A percentile compares a stretch with the other conserved stretches of the same genome.
These are phyloP conservation scores for Pentamera pediparva DNA, from an alignment of 53 echinoderm and acorn worm species.

Conservation along the genomic window DNA sequence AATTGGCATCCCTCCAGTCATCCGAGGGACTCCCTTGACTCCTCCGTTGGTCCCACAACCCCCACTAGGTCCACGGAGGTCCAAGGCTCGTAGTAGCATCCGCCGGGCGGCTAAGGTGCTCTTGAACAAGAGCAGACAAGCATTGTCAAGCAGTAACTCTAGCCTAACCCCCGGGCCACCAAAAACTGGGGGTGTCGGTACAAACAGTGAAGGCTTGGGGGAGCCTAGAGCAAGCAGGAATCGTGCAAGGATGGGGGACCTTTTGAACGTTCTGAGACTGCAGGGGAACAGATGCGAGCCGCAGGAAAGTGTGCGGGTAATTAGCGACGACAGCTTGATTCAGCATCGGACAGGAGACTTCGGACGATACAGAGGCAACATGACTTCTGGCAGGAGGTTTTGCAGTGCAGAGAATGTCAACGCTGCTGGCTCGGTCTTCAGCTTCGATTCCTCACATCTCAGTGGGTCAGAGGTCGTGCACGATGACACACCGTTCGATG, in stretches of 20 bases:
- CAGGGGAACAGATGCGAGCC: conserved; percentile 1
- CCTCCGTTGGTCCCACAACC: conserved; percentile 72
- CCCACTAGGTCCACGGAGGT: conserved; percentile 62
- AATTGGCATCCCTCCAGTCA: neutral
- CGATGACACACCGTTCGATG: conserved; percentile 1
- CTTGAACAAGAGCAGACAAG: conserved; percentile 72
- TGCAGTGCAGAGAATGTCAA: conserved; percentile 22
- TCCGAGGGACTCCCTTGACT: neutral
- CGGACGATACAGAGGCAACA: neutral
- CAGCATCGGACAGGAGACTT: neutral
- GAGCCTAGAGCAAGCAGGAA: conserved; percentile 77
- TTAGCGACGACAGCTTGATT: neutral
- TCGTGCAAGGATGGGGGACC: conserved; percentile 69
- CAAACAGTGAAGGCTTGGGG: conserved; percentile 35
- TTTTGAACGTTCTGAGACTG: conserved; percentile 43
- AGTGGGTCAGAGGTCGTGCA: conserved; percentile 1
- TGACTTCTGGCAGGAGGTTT: neutral
- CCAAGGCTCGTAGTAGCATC: conserved; percentile 69
- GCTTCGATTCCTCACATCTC: conserved; percentile 20
- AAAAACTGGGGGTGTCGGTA: conserved; percentile 5
- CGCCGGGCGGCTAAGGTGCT: conserved; percentile 80
- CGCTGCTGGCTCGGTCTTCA: conserved; percentile 11
- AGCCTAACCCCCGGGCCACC: neutral
- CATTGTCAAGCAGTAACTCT: conserved; percentile 50
- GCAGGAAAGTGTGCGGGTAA: neutral